Base-by-base conservation (phyloP, 2,888 invertebrate genomes). In the Cancer borealis region DNA sequence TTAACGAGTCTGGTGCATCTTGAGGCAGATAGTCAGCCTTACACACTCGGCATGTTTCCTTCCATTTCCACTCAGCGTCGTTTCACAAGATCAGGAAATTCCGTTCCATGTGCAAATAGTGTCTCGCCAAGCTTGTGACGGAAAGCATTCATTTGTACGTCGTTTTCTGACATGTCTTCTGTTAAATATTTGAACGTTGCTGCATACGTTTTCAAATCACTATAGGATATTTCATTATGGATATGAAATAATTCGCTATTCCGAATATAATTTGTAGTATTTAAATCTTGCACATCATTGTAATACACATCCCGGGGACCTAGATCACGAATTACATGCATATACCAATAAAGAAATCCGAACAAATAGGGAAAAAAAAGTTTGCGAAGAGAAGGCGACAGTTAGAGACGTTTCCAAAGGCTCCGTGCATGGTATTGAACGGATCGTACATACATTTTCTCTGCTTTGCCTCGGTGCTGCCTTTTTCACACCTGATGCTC, bases 1-100 rank as follows among this genome's bases (percentile, higher is more conserved):
- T 66, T 66, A 66, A 66, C 66, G 66, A 66, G 66, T 66, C 66
- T 66, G 66, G n/a, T 17, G 66, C 66, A 21, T 66, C 66, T 66
- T 66, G 66, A 66, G n/a, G n/a, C 66, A 66, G 66, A n/a, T n/a
- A 66, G 21, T 66, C 66, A 14, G n/a, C n/a, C 17, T 66, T 66
- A 66, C 66, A 66, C 66, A 66, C 21, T 21, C n/a, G 3, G 5
- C 66, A 66, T 66, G 66, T 66, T 66, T 21, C 66, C n/a, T 66
- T n/a, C 66, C 66, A 66, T 6, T 66, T 66, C 66, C 66, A 66
- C 66, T 66, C 66, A n/a, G 66, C n/a, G n/a, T 66, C n/a, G n/a
- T 66, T 66, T 66, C n/a, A 66, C 66, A 66, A 2, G 66, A 14
- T 66, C n/a, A 17, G n/a, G 66, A 66, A 66, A 66, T 66, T 66